phyloP scores from a whole-genome alignment of 2,888 invertebrate genomes.

The Isoperla grammatica region DNA sequence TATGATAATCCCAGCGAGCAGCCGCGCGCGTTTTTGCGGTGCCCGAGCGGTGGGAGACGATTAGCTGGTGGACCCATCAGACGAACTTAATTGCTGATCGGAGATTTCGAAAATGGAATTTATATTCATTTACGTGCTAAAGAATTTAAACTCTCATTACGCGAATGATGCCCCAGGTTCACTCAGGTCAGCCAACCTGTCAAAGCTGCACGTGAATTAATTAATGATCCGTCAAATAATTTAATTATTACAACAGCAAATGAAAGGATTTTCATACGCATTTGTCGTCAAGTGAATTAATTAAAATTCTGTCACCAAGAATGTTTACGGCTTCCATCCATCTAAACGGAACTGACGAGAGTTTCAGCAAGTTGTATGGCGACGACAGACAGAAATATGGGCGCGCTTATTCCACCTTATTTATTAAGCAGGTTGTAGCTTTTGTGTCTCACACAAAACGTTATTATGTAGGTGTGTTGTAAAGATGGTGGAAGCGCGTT shows the following conservation, averaged over 20 bases:
- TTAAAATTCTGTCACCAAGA: constrained; percentile 17
- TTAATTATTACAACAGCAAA: constrained; percentile 14
- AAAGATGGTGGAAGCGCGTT: no score
- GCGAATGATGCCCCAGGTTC: constrained; percentile 18
- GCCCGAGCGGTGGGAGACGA: not conserved
- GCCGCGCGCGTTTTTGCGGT: no score
- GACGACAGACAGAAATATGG: no score
- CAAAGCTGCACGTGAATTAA: constrained; percentile 6
- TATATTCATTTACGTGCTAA: constrained; percentile 11
- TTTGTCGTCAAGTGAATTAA: constrained; percentile 8
- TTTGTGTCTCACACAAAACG: no score
- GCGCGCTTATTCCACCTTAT: no score
- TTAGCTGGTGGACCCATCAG: constrained; percentile 4
- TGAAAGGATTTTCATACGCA: constrained; percentile 9
- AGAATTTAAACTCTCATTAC: constrained; percentile 23
- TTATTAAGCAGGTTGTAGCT: no score
- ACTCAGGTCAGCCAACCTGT: constrained; percentile 7
- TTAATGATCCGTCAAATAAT: constrained; percentile 16
- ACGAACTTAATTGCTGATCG: constrained; percentile 24
- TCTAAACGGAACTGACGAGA: no score
- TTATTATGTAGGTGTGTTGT: no score
- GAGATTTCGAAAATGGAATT: constrained; percentile 24
- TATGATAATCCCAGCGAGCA: no score
- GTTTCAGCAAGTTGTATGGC: no score
- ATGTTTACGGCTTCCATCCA: no score